Evolutionary conservation across 2,113 vertebrate species (phyloP).

Genomic region (Cyrtonyx montezumae): DNA sequence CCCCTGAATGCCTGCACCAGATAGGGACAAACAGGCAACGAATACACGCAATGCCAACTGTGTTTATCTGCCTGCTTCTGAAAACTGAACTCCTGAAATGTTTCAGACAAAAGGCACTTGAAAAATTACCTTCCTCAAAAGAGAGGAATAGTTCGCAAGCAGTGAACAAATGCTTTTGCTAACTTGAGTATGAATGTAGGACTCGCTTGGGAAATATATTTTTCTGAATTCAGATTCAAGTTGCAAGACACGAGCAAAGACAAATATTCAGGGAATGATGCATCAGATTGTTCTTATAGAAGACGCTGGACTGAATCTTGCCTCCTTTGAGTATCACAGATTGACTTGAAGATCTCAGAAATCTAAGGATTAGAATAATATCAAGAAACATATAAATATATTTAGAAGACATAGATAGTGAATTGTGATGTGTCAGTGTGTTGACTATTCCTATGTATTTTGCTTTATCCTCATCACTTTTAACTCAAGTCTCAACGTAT

Average conservation of each 20-base stretch:
- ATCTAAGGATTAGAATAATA: background rate
- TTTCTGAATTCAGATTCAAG: background rate
- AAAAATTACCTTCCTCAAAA: background rate
- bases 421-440: background rate
- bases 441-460: background rate
- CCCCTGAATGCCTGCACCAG: background rate
- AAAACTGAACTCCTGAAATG: background rate
- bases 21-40: background rate
- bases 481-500: background rate
- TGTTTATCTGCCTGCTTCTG: background rate
- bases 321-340: background rate
- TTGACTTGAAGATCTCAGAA: background rate
- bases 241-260: background rate
- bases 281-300: background rate
- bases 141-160: background rate
- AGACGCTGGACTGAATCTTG: background rate
- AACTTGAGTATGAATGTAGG: background rate
- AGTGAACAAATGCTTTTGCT: background rate
- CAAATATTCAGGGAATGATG: background rate
- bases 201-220: background rate
- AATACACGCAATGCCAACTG: background rate
- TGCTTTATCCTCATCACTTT: background rate
- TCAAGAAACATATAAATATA: background rate
- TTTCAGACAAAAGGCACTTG: background rate
- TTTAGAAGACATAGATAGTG: background rate